Conservation (phyloP, 1,140 invertebrate species). For the Macrosteles quadrilineatus region DNA sequence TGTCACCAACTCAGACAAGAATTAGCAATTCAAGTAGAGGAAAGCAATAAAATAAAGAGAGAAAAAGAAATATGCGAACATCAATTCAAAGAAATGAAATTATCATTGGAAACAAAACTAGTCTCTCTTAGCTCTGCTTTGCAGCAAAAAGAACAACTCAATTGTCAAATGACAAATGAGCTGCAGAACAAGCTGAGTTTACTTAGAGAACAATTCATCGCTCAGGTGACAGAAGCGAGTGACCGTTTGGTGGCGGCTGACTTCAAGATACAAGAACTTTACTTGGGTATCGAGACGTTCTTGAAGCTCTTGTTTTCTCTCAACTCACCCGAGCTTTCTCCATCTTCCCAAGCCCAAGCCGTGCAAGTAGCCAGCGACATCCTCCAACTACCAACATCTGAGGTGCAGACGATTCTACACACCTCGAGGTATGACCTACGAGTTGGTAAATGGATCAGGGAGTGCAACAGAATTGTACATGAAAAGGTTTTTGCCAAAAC, state of each 20-base stretch:
- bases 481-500: no score
- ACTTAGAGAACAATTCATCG: neutral
- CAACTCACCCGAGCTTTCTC: neutral
- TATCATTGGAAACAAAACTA: neutral
- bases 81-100: neutral
- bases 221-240: neutral
- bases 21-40: neutral
- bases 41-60: neutral
- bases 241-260: neutral
- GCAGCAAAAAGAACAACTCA: neutral
- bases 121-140: neutral
- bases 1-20: neutral
- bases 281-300: neutral
- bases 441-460: neutral
- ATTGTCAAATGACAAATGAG: neutral
- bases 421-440: neutral
- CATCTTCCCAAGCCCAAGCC: neutral
- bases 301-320: neutral
- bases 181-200: neutral
- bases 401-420: neutral
- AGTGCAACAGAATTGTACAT: no score
- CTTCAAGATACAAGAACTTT: slow-evolving; percentile 6
- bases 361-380: slow-evolving; percentile 10
- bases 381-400: neutral
- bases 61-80: neutral